Base-by-base conservation (phyloP, 2,888 invertebrate species). In the Eubasilissa splendida region DNA sequence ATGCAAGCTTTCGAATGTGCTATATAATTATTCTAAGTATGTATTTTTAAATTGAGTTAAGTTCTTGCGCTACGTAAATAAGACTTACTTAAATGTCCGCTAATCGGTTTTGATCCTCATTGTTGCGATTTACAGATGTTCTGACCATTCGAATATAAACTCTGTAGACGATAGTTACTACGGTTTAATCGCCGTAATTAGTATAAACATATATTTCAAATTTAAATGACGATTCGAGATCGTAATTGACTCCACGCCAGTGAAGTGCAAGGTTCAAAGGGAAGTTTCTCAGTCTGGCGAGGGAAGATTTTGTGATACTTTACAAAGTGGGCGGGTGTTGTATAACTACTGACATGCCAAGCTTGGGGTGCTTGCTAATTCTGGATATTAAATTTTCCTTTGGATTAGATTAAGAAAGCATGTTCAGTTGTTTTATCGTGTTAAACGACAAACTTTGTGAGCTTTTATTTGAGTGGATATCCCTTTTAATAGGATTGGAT, bases 321-420 rank as follows among this genome's bases (percentile, higher is more conserved):
- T n/a, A 68, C 68, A 68, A 68, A 68, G 68, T 68, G 50, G 50
- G 50, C 42, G 12, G 58, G 58, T 14, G 50, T 22, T 53, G 50
- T 50, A 52, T 52, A 68, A 68, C 52, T 53, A 53, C 33, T 31
- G 50, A 11, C 42, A 52, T 68, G 22, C 68, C 52, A n/a, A 14
- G 68, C 68, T 50, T 54, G 53, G 54, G 53, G 70, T 70, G 54
- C 54, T 70, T 54, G 53, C 53, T 70, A 70, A 70, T 70, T 70
- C 54, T 70, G 70, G 70, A 76, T 74, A 79, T 79, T 79, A 79
- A 79, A 79, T 79, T 71, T 73, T 74, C 79, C 74, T 50, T 53
- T 14, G 56, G 79, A 79, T 79, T 79, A 79, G 79, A 79, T 79
- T 79, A 79, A 79, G 74, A 66, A 79, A 71, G 79, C 79, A 79